Conservation (phyloP, 2,797 vertebrate species). For the Australoheros facetus region DNA sequence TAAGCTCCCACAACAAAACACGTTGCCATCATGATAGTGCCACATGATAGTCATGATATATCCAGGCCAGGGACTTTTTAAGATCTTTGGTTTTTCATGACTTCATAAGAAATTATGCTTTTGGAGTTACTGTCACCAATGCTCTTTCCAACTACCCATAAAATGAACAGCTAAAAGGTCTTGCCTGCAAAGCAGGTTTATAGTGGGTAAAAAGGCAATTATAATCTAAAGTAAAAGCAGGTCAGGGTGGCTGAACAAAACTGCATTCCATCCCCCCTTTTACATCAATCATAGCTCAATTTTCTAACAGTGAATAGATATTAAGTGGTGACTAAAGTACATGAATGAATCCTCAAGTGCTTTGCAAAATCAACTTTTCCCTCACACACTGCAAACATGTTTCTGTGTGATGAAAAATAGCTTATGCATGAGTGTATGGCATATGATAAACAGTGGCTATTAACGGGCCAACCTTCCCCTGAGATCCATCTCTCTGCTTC, state of each 20-base stretch:
- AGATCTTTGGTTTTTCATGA: neutral
- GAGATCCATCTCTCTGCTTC: slow-evolving; percentile 35
- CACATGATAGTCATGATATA: no score
- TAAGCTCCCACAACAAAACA: no score
- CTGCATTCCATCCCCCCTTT: neutral
- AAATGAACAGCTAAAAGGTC: neutral
- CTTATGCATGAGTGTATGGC: neutral
- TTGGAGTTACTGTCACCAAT: neutral
- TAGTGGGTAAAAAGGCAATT: neutral
- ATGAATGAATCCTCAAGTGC: neutral
- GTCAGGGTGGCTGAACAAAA: neutral
- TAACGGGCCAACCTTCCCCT: slow-evolving; percentile 18
- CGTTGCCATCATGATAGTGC: no score
- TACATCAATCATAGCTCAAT: neutral
- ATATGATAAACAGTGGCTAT: slow-evolving; percentile 46
- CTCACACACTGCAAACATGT: neutral
- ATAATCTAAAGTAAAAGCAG: neutral
- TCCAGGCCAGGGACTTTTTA: no score
- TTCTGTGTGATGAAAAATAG: neutral
- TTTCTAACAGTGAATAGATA: neutral
- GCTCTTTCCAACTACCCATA: neutral
- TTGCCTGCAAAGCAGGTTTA: neutral
- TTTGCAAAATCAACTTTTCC: neutral
- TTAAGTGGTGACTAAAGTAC: neutral
- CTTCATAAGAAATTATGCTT: neutral